phyloP scores from a whole-genome alignment of 2,888 invertebrate species.

The Rhagium mordax region DNA sequence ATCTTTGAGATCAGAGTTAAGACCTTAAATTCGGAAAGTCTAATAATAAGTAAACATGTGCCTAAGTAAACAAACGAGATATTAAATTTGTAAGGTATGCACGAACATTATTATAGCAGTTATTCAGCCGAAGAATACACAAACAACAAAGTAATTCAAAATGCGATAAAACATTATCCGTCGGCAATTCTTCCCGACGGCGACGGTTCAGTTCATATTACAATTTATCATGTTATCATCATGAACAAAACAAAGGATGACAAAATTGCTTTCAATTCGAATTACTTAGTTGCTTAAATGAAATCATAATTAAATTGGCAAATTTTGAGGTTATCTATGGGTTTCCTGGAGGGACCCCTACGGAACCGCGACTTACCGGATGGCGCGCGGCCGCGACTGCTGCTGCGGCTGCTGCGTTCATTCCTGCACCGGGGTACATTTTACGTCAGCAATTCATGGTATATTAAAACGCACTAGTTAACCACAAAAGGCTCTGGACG shows the following conservation, averaged over 20 bases:
- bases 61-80: not conserved
- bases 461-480: slow-evolving; percentile 48
- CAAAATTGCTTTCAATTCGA: not conserved
- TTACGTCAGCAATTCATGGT: slow-evolving; percentile 70
- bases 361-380: slow-evolving; percentile 78
- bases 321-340: not conserved
- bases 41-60: not conserved
- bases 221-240: not conserved
- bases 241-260: not conserved
- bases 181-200: not conserved
- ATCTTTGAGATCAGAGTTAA: not conserved
- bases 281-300: not conserved
- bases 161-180: slow-evolving; percentile 6
- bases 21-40: not conserved
- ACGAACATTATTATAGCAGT: not conserved
- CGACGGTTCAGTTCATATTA: not conserved
- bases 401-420: slow-evolving; percentile 89
- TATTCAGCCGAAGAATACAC: not conserved
- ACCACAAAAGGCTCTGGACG: slow-evolving; percentile 20
- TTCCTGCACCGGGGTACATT: slow-evolving; percentile 91
- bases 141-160: not conserved
- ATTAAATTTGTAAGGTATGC: not conserved
- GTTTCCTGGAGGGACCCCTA: not conserved
- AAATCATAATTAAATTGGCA: not conserved
- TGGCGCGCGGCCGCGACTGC: slow-evolving; percentile 89